Conservation (phyloP, 1,140 invertebrate genomes). For the Orius insidiosus region DNA sequence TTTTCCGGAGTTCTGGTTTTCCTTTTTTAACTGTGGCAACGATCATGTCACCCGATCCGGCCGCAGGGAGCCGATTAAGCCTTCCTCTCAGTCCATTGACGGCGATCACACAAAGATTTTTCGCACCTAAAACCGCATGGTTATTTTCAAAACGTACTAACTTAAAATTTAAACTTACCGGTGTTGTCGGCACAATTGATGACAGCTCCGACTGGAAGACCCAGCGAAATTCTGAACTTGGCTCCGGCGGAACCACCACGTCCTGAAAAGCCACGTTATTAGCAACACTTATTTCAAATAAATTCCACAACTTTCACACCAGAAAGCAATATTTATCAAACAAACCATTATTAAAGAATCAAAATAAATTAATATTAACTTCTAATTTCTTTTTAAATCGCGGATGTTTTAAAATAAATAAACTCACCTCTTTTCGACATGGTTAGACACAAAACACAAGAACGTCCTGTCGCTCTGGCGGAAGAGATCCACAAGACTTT, state of each 20-base stretch:
- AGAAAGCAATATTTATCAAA: not conserved
- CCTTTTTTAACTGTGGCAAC: conserved; percentile 98
- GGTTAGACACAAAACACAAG: not conserved
- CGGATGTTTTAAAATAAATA: conserved; percentile 7
- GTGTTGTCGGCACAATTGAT: conserved; percentile 99
- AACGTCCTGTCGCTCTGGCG: no score
- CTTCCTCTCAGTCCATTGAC: conserved; percentile 96
- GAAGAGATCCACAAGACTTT: no score
- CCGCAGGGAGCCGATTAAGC: conserved; percentile 91
- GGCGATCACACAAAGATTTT: conserved; percentile 97
- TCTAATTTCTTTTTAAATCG: not conserved
- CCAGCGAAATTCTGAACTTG: conserved; percentile 97
- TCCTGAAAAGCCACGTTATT: conserved; percentile 41
- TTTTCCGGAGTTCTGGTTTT: conserved; percentile 97
- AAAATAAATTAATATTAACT: not conserved
- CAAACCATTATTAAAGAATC: not conserved
- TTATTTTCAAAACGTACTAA: no score
- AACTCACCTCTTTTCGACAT: conserved; percentile 9
- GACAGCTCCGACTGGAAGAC: conserved; percentile 96
- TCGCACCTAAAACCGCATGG: conserved; percentile 86
- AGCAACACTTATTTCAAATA: not conserved
- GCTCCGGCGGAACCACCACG: conserved; percentile 99
- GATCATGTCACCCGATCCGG: conserved; percentile 96
- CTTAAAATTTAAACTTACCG: conserved; percentile 44
- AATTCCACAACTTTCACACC: not conserved